Percentiles rank a stretch among this genome's conserved stretches.
phyloP scores from a whole-genome alignment of 2,888 invertebrate genomes.

The Drosophila kanekoi region DNA sequence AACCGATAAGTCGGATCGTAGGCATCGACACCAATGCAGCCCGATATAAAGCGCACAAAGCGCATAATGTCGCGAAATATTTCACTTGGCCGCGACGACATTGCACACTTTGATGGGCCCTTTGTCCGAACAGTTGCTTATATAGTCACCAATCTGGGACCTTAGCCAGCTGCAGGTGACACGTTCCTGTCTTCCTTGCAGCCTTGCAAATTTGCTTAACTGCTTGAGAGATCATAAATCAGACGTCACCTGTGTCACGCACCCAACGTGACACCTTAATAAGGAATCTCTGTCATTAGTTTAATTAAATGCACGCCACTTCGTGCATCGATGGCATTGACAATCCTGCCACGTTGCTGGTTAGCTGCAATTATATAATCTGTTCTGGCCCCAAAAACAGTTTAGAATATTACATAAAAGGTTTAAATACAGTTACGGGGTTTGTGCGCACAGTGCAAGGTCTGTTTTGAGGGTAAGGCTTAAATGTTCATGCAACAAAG shows the following conservation, averaged over 20 bases:
- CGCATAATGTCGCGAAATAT: conserved; percentile 34
- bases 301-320: conserved; percentile 56
- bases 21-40: conserved; percentile 49
- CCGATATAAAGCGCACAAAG: conserved; percentile 32
- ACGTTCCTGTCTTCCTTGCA: background rate
- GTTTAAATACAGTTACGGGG: no score
- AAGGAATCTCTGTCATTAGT: conserved; percentile 51
- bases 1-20: conserved; percentile 49
- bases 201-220: conserved; percentile 38
- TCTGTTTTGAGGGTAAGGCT: no score
- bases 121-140: background rate
- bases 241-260: conserved; percentile 26
- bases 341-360: no score
- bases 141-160: conserved; percentile 32
- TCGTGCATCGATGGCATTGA: conserved; percentile 23
- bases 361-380: no score
- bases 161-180: conserved; percentile 44
- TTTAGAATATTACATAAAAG: no score
- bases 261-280: conserved; percentile 64
- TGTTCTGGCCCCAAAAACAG: background rate
- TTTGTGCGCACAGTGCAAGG: no score
- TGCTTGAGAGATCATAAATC: conserved; percentile 29
- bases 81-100: conserved; percentile 25
- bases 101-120: conserved; percentile 2
- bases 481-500: no score